phyloP scores from a whole-genome alignment of 1,140 invertebrate genomes.

The Drosophila pseudoobscura region DNA sequence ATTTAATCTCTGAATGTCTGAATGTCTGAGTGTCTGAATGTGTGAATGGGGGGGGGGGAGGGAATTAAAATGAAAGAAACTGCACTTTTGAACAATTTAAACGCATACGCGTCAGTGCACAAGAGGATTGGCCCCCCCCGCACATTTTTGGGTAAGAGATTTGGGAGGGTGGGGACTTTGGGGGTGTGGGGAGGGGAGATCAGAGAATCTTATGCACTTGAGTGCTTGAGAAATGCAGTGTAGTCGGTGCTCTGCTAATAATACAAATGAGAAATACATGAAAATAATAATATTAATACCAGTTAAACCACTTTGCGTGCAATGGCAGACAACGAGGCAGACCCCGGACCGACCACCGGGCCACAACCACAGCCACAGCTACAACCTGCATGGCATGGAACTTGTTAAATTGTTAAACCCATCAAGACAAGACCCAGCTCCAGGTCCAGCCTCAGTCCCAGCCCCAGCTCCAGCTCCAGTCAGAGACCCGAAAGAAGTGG shows the following conservation, averaged over 20 bases:
- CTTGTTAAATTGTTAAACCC: conserved; percentile 55
- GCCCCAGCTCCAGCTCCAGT: too few species aligned
- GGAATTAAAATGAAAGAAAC: conserved; percentile 6
- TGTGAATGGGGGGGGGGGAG: not conserved
- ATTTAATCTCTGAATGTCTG: conserved; percentile 26
- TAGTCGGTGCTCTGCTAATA: conserved; percentile 60
- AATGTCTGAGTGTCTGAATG: conserved; percentile 9
- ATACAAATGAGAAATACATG: conserved; percentile 19
- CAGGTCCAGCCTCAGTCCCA: not conserved
- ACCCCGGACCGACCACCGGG: conserved; percentile 1
- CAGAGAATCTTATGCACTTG: conserved; percentile 43
- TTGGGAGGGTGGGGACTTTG: not conserved
- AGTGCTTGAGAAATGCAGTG: conserved; percentile 13
- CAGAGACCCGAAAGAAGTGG: conserved; percentile 15
- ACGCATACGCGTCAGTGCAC: conserved; percentile 11
- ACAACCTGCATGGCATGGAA: conserved; percentile 48
- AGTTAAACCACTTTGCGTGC: conserved; percentile 73
- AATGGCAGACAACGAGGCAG: conserved; percentile 65
- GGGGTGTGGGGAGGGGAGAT: not conserved
- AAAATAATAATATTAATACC: conserved; percentile 63
- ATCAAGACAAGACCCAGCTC: conserved; percentile 39
- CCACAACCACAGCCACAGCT: conserved; percentile 19
- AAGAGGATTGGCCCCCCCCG: not conserved
- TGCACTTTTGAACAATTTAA: conserved; percentile 3
- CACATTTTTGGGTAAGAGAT: conserved; percentile 10